Base-by-base conservation (phyloP, 2,888 invertebrate genomes). In the Scaptodrosophila latifasciaeformis region DNA sequence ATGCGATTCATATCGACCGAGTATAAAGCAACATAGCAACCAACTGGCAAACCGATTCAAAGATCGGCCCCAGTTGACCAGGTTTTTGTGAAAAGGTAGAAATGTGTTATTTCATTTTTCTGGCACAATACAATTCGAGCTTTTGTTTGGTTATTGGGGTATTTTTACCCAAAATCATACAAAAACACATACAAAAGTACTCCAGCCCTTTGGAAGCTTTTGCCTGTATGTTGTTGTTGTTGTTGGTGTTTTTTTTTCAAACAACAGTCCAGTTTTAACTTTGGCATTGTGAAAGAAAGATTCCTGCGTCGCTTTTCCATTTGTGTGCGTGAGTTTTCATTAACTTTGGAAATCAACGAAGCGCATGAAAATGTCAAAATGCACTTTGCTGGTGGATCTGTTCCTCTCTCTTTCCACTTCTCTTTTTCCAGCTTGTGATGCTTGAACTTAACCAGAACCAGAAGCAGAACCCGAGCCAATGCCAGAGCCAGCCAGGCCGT, bases 281-380 rank as follows among this genome's bases (percentile, higher is more conserved):
- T n/a, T n/a, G n/a, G n/a, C n/a, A n/a, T n/a, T n/a, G n/a, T n/a
- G n/a, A n/a, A n/a, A n/a, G n/a, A n/a, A n/a, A n/a, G n/a, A n/a
- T n/a, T n/a, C n/a, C n/a, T n/a, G n/a, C n/a, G n/a, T n/a, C n/a
- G n/a, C n/a, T n/a, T n/a, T n/a, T n/a, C n/a, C n/a, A n/a, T n/a
- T n/a, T n/a, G n/a, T 45, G 53, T 55, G 55, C 54, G 52, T 61
- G 62, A 46, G 57, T 59, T 71, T 78, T 68, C 75, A 77, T 78
- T 74, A 67, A 68, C 68, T 67, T 74, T 74, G 57, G 46, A 43
- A 45, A 44, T 54, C 76, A 78, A 48, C 72, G 70, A 66, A 67
- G 70, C 76, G 67, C 42, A 67, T 66, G 72, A 70, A 75, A 70
- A 78, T 64, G 71, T 76, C 79, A 71, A 75, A 75, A 76, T 76